Evolutionary conservation across 1,140 invertebrate genomes (phyloP).

Genomic region (Lineus longissimus): DNA sequence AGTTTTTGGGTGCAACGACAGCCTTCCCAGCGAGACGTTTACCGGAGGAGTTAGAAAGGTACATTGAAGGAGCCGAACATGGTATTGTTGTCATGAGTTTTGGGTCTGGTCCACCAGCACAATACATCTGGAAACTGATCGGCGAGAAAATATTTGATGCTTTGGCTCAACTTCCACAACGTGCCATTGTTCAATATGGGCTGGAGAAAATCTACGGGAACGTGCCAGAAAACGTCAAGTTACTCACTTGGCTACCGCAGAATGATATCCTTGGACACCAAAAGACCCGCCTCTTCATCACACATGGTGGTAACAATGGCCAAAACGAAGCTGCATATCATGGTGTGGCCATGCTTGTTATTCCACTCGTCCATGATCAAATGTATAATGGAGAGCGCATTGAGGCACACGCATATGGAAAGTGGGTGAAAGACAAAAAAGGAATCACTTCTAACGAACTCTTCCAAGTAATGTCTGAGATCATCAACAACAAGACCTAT

Average conservation of each 20-base stretch:
- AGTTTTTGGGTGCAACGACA: too few relatives aligned
- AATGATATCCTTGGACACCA: slow-evolving; percentile 38
- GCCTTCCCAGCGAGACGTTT: too few relatives aligned
- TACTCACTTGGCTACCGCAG: slow-evolving; percentile 68
- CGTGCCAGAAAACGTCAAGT: slow-evolving; percentile 60
- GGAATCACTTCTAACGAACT: slow-evolving; percentile 12
- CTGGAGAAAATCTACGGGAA: too few relatives aligned
- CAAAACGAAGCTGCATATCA: slow-evolving; percentile 26
- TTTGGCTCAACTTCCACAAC: too few relatives aligned
- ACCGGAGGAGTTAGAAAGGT: too few relatives aligned
- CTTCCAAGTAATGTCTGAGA: slow-evolving; percentile 1
- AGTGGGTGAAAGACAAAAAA: slow-evolving; percentile 7
- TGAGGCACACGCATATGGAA: slow-evolving; percentile 30
- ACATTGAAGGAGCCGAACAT: too few relatives aligned
- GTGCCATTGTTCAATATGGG: too few relatives aligned
- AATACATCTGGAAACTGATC: too few relatives aligned
- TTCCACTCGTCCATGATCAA: slow-evolving; percentile 37
- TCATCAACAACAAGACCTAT: slow-evolving; percentile 8
- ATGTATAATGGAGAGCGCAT: slow-evolving; percentile 43
- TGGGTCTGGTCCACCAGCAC: too few relatives aligned
- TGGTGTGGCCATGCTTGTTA: slow-evolving; percentile 31
- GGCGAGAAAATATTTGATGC: too few relatives aligned
- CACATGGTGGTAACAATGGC: slow-evolving; percentile 34
- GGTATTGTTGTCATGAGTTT: too few relatives aligned
- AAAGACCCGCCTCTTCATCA: slow-evolving; percentile 28